Evolutionary conservation across 2,888 invertebrate species (phyloP).

Genomic region (Zhuqinia jingwanae): DNA sequence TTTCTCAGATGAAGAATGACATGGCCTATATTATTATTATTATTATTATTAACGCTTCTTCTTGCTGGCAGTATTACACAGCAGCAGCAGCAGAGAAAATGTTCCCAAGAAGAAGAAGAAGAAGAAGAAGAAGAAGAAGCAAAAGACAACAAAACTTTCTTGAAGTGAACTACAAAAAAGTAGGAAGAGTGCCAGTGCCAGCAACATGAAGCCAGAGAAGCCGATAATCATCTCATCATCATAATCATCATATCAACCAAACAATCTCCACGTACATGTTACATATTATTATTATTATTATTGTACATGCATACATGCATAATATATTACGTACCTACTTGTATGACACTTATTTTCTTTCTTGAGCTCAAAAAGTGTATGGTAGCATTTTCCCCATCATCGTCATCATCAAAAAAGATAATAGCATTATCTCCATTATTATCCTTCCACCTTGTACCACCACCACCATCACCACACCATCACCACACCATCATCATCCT

Average conservation of each 20-base stretch:
- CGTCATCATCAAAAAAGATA: background rate
- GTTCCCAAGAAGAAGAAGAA: background rate
- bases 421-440: background rate
- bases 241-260: too few relatives aligned
- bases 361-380: too few relatives aligned
- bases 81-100: background rate
- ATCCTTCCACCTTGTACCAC: background rate
- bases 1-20: background rate
- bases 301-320: too few relatives aligned
- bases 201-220: too few relatives aligned
- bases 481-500: too few relatives aligned
- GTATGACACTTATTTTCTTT: too few relatives aligned
- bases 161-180: background rate
- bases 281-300: too few relatives aligned
- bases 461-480: background rate
- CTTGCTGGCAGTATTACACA: too few relatives aligned
- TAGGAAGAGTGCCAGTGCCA: conserved; percentile 36
- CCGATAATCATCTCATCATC: conserved; percentile 32
- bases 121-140: background rate
- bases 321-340: too few relatives aligned
- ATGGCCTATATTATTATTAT: conserved; percentile 22
- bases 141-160: too few relatives aligned
- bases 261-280: too few relatives aligned
- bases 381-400: too few relatives aligned
- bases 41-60: background rate